Evolutionary conservation across 1,140 invertebrate genomes (phyloP).

Genomic region (Bombyx mandarina): DNA sequence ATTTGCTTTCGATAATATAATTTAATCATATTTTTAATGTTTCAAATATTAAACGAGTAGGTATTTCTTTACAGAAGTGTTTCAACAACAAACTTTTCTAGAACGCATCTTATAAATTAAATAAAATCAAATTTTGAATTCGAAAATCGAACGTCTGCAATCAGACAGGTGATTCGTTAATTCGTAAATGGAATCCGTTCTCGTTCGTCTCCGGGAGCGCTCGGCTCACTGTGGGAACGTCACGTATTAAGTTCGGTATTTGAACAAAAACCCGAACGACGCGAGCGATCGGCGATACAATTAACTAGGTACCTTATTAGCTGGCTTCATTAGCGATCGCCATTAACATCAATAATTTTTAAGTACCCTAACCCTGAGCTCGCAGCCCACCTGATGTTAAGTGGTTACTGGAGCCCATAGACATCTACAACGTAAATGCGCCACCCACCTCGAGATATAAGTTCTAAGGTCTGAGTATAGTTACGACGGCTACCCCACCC

Average conservation of each 20-base stretch:
- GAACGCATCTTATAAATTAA: background rate
- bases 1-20: too few relatives aligned
- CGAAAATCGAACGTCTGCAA: conserved; percentile 35
- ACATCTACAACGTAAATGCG: too few relatives aligned
- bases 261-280: conserved; percentile 36
- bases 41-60: background rate
- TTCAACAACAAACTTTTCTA: background rate
- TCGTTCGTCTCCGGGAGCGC: conserved; percentile 33
- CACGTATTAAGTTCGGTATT: conserved; percentile 58
- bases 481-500: too few relatives aligned
- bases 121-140: conserved; percentile 31
- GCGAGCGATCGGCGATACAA: conserved; percentile 17
- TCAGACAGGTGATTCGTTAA: conserved; percentile 66
- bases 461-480: too few relatives aligned
- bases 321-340: too few relatives aligned
- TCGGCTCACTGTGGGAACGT: conserved; percentile 53
- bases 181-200: conserved; percentile 52
- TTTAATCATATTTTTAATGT: background rate
- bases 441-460: too few relatives aligned
- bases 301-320: too few relatives aligned
- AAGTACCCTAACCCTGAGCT: too few relatives aligned
- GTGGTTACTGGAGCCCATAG: too few relatives aligned
- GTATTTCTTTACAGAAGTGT: too few relatives aligned
- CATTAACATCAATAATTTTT: too few relatives aligned
- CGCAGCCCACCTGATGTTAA: too few relatives aligned